Evolutionary conservation across 2,113 vertebrate species (phyloP).

Genomic region (Zapornia atra): DNA sequence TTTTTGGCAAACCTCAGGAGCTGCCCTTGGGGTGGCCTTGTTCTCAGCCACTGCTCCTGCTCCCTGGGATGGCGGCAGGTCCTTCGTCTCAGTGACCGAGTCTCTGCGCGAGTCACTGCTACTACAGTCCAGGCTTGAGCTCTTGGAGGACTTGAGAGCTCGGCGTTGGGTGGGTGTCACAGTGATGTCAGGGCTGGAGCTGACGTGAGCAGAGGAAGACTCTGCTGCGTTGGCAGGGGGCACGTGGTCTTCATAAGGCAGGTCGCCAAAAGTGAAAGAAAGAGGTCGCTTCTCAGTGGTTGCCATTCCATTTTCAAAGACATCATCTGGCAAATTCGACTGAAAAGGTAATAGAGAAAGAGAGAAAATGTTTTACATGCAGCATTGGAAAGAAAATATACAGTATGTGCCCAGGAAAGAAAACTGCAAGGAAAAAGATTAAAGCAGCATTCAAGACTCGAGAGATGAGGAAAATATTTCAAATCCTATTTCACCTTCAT

Average conservation of each 20-base stretch:
- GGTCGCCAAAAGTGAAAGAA: slow-evolving; percentile 89
- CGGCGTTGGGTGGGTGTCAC: slow-evolving; percentile 79
- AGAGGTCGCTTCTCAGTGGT: slow-evolving; percentile 84
- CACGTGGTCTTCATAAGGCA: slow-evolving; percentile 72
- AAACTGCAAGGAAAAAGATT: neutral
- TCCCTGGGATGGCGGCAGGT: neutral
- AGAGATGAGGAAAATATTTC: neutral
- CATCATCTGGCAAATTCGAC: slow-evolving; percentile 89
- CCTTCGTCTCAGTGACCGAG: slow-evolving; percentile 28
- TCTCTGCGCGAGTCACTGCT: slow-evolving; percentile 35
- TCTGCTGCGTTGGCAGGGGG: slow-evolving; percentile 37
- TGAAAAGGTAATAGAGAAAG: slow-evolving; percentile 61
- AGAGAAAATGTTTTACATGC: neutral
- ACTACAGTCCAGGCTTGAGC: neutral
- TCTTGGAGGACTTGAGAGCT: slow-evolving; percentile 32
- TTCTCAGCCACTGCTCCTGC: neutral
- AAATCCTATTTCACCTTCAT: neutral
- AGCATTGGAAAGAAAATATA: neutral
- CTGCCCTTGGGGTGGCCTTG: neutral
- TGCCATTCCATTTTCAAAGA: slow-evolving; percentile 84
- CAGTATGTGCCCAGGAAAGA: neutral
- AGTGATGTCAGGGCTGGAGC: slow-evolving; percentile 87
- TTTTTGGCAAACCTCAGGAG: slow-evolving; percentile 56
- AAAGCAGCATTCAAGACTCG: neutral
- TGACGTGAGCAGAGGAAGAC: slow-evolving; percentile 29